Percentiles rank a stretch among this genome's conserved stretches.
phyloP scores from a whole-genome alignment of 2,888 invertebrate genomes.

The Ypsolopha scabrella region DNA sequence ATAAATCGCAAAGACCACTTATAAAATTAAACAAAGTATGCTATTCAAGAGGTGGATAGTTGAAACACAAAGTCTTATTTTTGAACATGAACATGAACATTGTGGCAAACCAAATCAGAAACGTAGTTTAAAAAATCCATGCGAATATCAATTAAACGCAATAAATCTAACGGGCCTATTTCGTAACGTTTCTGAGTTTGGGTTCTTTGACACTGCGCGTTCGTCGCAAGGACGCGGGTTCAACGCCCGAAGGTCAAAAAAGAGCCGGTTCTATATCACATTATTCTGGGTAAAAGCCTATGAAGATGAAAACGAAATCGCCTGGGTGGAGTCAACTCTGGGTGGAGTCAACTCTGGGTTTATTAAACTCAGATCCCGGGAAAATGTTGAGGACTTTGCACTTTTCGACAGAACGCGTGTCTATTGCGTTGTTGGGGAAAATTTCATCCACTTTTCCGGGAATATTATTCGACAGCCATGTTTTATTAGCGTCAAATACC shows the following conservation, averaged over 20 bases:
- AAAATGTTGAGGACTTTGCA: background rate
- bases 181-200: background rate
- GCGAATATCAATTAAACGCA: background rate
- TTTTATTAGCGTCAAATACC: too few species aligned
- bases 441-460: too few species aligned
- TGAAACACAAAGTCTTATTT: too few species aligned
- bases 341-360: background rate
- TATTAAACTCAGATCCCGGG: background rate
- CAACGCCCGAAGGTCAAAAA: slow-evolving; percentile 1
- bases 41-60: too few species aligned
- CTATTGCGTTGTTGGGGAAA: too few species aligned
- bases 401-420: too few species aligned
- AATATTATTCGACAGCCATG: too few species aligned
- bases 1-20: too few species aligned
- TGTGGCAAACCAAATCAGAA: too few species aligned
- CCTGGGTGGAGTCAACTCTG: background rate
- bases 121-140: too few species aligned
- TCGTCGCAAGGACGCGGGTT: slow-evolving; percentile 3
- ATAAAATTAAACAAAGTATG: too few species aligned
- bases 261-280: background rate
- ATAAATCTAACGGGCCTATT: background rate
- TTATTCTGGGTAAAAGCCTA: background rate
- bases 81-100: too few species aligned
- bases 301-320: background rate
- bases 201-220: background rate